A percentile compares a stretch with the other conserved stretches of the same genome.
Conservation (phyloP, 23 tunicate species). For the Styela clava region DNA sequence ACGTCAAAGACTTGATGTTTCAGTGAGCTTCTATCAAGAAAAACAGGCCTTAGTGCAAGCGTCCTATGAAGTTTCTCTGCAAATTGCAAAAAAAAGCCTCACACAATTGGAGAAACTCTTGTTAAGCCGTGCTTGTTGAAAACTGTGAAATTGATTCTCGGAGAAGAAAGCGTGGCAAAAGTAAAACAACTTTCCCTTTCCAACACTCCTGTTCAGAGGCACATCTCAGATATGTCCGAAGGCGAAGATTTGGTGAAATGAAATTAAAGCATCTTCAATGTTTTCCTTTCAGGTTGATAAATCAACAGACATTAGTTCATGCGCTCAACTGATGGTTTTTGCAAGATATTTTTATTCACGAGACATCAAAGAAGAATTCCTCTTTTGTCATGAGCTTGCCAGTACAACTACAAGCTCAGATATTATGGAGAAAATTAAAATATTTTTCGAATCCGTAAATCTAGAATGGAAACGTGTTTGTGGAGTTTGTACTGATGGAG, state of each 20-base stretch:
- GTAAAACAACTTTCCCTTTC: conserved; percentile 44
- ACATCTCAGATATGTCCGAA: conserved; percentile 45
- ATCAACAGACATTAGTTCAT: conserved; percentile 51
- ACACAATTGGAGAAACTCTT: conserved; percentile 49
- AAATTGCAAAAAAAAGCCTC: conserved; percentile 49
- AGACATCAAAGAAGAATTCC: conserved; percentile 56
- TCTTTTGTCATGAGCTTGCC: conserved; percentile 40
- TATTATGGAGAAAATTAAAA: conserved; percentile 30
- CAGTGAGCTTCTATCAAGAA: conserved; percentile 23
- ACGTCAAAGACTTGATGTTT: conserved; percentile 70
- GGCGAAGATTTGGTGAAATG: conserved; percentile 51
- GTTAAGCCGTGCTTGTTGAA: conserved; percentile 67
- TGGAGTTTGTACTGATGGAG: conserved; percentile 62
- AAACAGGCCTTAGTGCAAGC: conserved; percentile 46
- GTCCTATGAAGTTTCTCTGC: conserved; percentile 45
- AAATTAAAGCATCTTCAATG: conserved; percentile 55
- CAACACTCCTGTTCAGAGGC: conserved; percentile 47
- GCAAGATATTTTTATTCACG: conserved; percentile 49
- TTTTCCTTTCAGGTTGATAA: conserved; percentile 69
- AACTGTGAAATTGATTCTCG: conserved; percentile 54
- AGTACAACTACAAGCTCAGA: conserved; percentile 45
- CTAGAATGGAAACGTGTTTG: conserved; percentile 62
- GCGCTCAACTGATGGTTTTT: conserved; percentile 71
- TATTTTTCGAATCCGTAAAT: conserved; percentile 45
- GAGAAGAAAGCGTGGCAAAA: conserved; percentile 48